Evolutionary conservation across 1,140 invertebrate species (phyloP), one percentile per base, ranked within the genome.

Genomic region (Ceratina japonica): DNA sequence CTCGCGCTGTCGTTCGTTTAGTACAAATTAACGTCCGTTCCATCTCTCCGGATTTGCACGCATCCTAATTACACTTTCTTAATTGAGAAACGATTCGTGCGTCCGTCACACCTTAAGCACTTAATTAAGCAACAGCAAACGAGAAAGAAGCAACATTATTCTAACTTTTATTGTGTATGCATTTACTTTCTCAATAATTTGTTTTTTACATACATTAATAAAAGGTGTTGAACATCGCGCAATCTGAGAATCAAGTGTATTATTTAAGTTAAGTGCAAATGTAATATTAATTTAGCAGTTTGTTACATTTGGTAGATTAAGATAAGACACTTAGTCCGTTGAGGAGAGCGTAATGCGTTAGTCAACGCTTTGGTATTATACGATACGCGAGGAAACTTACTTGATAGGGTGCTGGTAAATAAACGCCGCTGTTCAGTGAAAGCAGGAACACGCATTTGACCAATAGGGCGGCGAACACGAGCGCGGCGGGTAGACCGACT

Each of bases 381-480:
- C 37, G 37, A 10, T 44, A 44, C 37, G 37, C 10, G 37, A 44
- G 37, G 7, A n/a, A 5, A 70, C 76, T 87, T 81, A 92, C 91
- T 94, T 97, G 96, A 92, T 98, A 98, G 4, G 97, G 96, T 2
- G 97, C 97, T 49, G 97, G 97, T n/a, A 98, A 93, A 89, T 98
- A 98, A 31, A 98, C 97, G 15, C 97, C 97, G 44, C 96, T 95
- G 89, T 98, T 97, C 54, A 98, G 94, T 84, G 97, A 98, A 79
- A 98, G 95, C 58, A 98, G 94, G 89, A 98, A 98, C 63, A 98
- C 97, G 88, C 97, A 97, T 92, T 99, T 99, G 77, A 99, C 98
- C 72, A 99, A 94, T 31, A 99, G 94, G 0, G 98, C 96, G 18
- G 97, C 96, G 90, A 98, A 99, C 24, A 98, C 96, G n/a, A 98